Base-by-base conservation (phyloP, 1,140 invertebrate genomes). In the Caerostris darwini region DNA sequence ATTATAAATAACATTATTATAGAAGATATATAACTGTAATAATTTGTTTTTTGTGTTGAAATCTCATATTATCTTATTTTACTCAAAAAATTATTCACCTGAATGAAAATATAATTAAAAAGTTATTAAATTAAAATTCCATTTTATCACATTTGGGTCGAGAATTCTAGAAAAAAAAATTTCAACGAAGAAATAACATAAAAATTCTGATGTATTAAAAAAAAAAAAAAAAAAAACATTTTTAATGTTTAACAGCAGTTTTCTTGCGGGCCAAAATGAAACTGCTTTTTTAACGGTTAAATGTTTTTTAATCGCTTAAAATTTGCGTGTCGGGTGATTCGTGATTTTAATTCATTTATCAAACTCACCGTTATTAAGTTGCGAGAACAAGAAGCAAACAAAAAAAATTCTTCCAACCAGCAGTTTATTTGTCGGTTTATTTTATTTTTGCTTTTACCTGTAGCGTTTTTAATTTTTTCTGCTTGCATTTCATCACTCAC, bases 321-420 rank as follows among this genome's bases (percentile, higher is more conserved):
- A 77, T 77, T n/a, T 77, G 53, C 71, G 71, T 50, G 71, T 14
- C 54, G 53, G 50, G 59, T 12, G n/a, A 88, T 57, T 57, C 59
- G 59, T 88, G 58, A 88, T 64, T 57, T 59, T 91, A 82, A 91
- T 82, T 59, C 71, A 91, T 91, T 91, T 91, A 91, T 91, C 90
- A 91, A 91, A 91, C 54, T 82, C 54, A 91, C n/a, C 90, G 56
- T 83, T 91, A 91, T 91, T 91, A 82, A 91, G n/a, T 61, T 50
- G 71, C 34, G 8, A 59, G 82, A 59, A 14, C 56, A 8, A 6
- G 19, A 50, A 82, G 4, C 19, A 81, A 82, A 61, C 61, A 82
- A 81, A 91, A 14, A 61, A 54, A 58, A 85, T n/a, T 69, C 7
- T 50, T 83, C 14, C 54, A 58, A 19, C 56, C 34, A 34, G 53